phyloP scores from a whole-genome alignment of 2,888 invertebrate species.

The Andrena camellia region DNA sequence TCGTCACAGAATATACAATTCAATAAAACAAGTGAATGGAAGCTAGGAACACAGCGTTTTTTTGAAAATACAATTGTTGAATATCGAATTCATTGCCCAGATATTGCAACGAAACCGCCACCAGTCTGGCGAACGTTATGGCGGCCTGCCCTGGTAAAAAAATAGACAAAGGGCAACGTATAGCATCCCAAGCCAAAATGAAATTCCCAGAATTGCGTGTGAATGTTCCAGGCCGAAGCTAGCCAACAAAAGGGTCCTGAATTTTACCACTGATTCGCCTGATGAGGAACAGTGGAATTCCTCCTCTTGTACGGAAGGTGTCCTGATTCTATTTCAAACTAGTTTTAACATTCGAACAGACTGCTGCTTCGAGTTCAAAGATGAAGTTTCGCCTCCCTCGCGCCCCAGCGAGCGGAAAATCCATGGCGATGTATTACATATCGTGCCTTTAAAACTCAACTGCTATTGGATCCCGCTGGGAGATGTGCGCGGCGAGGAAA shows the following conservation, averaged over 20 bases:
- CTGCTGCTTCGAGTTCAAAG: conserved; percentile 8
- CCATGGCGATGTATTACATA: conserved; percentile 19
- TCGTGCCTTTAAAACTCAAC: conserved; percentile 27
- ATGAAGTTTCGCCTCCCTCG: conserved; percentile 35
- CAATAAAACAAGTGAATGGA: neutral
- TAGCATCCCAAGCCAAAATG: neutral
- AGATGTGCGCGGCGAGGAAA: conserved; percentile 1
- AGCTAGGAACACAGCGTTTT: neutral
- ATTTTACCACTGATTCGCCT: conserved; percentile 21
- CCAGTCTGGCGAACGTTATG: conserved; percentile 21
- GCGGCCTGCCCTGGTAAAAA: conserved; percentile 1
- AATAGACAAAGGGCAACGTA: neutral
- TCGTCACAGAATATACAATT: neutral
- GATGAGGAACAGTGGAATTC: conserved; percentile 34
- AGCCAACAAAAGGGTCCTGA: conserved; percentile 18
- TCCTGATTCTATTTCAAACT: conserved; percentile 41
- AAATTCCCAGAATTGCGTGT: conserved; percentile 31
- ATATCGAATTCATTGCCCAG: neutral
- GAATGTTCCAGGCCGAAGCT: conserved; percentile 21
- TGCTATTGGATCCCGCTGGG: conserved; percentile 2
- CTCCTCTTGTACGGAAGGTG: neutral
- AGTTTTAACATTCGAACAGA: conserved; percentile 24
- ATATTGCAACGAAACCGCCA: no score
- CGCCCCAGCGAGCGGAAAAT: conserved; percentile 25
- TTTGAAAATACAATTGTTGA: neutral